A percentile compares a stretch with the other conserved stretches of the same genome.
phyloP scores from a whole-genome alignment of 2,888 invertebrate species.

The Agriotes lineatus region DNA sequence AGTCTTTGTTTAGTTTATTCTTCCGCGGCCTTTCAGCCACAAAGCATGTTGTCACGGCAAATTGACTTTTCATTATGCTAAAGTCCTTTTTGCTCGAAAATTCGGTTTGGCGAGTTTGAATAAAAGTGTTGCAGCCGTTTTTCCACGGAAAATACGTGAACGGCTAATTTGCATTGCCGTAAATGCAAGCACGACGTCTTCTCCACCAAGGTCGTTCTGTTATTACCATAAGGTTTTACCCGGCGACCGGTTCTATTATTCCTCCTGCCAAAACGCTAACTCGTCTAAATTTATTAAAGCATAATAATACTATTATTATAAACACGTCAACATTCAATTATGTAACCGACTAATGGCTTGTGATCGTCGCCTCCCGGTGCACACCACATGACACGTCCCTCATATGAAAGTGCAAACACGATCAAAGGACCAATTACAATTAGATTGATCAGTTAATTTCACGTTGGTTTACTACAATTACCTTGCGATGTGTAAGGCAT shows the following conservation, averaged over 20 bases:
- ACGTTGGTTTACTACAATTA: conserved; percentile 22
- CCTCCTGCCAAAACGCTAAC: too few relatives aligned
- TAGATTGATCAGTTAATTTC: conserved; percentile 33
- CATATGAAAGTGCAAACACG: conserved; percentile 26
- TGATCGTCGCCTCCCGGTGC: conserved; percentile 2
- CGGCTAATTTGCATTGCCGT: background rate
- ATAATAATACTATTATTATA: background rate
- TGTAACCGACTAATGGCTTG: background rate
- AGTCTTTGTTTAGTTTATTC: background rate
- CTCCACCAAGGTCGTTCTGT: background rate
- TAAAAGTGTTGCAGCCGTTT: background rate
- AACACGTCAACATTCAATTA: conserved; percentile 2
- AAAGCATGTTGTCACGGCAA: conserved; percentile 9
- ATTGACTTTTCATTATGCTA: conserved; percentile 11
- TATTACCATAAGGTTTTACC: background rate
- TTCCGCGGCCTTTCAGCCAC: conserved; percentile 6
- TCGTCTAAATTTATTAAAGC: background rate
- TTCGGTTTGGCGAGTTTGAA: background rate
- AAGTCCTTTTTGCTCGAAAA: background rate
- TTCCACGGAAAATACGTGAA: background rate
- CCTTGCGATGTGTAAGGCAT: background rate
- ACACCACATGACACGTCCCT: conserved; percentile 22
- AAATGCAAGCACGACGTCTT: background rate
- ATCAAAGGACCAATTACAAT: conserved; percentile 35
- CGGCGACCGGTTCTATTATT: background rate